These are phyloP conservation scores for Benthosema pterotum DNA, from an alignment of 2,797 vertebrate genomes.

Conservation along the genomic window DNA sequence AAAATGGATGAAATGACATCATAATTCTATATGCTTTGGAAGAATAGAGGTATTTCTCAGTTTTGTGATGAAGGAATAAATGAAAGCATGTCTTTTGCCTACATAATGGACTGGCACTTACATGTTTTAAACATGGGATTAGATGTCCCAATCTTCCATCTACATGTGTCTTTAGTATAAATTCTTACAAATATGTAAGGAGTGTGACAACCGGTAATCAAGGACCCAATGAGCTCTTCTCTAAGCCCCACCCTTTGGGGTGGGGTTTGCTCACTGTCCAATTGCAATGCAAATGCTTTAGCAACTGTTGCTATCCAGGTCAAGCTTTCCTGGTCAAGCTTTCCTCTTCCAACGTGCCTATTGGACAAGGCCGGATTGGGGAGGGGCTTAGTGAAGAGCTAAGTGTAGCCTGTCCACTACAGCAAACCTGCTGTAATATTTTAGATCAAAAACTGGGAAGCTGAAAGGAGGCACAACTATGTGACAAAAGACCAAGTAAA, in stretches of 20 bases:
- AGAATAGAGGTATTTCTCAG: conserved; percentile 46
- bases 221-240: too few species aligned
- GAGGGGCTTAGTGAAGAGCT: too few species aligned
- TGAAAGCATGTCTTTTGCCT: background rate
- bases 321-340: too few species aligned
- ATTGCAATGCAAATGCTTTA: too few species aligned
- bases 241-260: too few species aligned
- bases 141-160: background rate
- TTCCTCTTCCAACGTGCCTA: too few species aligned
- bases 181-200: background rate
- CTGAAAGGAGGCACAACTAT: too few species aligned
- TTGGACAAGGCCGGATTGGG: too few species aligned
- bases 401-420: background rate
- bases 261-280: too few species aligned
- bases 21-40: conserved; percentile 70
- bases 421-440: background rate
- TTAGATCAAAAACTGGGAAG: too few species aligned
- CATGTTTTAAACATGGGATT: conserved; percentile 6
- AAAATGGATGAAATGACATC: conserved; percentile 3
- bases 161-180: background rate
- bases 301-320: too few species aligned
- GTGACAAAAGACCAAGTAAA: too few species aligned
- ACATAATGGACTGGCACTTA: conserved; percentile 1
- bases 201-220: background rate
- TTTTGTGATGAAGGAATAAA: conserved; percentile 26